Evolutionary conservation across 2,888 invertebrate genomes (phyloP).

Genomic region (Sturmia bella): DNA sequence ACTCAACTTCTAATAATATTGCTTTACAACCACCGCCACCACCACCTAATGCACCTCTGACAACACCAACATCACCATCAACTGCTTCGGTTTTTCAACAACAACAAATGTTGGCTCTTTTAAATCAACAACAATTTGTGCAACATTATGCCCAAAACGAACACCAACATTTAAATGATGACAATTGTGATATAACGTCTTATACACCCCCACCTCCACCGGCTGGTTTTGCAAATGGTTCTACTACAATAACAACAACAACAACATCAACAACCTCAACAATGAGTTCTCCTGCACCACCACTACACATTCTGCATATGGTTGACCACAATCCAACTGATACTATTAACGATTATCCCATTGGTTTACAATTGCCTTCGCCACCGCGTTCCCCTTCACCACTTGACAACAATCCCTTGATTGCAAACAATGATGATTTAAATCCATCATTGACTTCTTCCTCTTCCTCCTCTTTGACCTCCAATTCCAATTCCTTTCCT

Average conservation of each 20-base stretch:
- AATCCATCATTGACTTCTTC: slow-evolving; percentile 47
- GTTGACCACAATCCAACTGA: slow-evolving; percentile 67
- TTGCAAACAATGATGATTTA: slow-evolving; percentile 47
- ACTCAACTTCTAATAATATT: slow-evolving; percentile 60
- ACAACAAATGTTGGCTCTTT: slow-evolving; percentile 73
- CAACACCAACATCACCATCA: slow-evolving; percentile 33
- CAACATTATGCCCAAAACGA: slow-evolving; percentile 74
- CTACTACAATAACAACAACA: slow-evolving; percentile 15
- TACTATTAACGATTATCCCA: slow-evolving; percentile 58
- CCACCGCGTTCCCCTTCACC: slow-evolving; percentile 32
- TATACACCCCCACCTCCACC: slow-evolving; percentile 67
- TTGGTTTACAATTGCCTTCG: slow-evolving; percentile 51
- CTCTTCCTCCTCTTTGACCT: background rate
- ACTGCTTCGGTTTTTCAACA: slow-evolving; percentile 71
- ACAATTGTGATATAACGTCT: slow-evolving; percentile 73
- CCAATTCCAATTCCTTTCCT: slow-evolving; percentile 20
- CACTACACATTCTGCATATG: slow-evolving; percentile 54
- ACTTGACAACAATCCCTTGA: background rate
- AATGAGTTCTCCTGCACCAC: slow-evolving; percentile 38
- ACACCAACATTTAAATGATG: slow-evolving; percentile 73
- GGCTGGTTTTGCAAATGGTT: slow-evolving; percentile 58
- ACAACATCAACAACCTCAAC: slow-evolving; percentile 28
- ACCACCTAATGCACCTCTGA: slow-evolving; percentile 48
- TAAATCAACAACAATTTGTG: slow-evolving; percentile 75
- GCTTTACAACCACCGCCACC: slow-evolving; percentile 48